Percentiles rank a stretch among this genome's conserved stretches.
phyloP scores from a whole-genome alignment of 1,140 invertebrate species.

The Cotesia glomerata region DNA sequence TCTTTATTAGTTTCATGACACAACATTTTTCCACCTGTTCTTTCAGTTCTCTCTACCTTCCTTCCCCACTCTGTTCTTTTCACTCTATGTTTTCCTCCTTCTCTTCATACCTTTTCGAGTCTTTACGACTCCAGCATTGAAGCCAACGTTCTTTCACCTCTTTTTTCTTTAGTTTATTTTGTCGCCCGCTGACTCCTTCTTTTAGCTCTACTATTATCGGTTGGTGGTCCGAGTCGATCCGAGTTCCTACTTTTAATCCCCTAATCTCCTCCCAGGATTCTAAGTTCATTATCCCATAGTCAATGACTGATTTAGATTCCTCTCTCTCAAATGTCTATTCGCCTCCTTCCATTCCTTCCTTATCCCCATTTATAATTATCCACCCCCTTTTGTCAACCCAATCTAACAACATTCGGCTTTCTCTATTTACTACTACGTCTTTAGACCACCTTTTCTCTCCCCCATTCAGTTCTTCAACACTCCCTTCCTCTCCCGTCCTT shows the following conservation, averaged over 20 bases:
- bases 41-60: no score
- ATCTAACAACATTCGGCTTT: constrained; percentile 8
- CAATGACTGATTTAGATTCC: constrained; percentile 13
- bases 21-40: no score
- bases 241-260: neutral
- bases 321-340: constrained; percentile 19
- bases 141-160: no score
- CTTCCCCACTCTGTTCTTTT: no score
- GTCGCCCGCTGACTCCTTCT: neutral
- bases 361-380: constrained; percentile 25
- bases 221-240: neutral
- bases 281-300: constrained; percentile 10
- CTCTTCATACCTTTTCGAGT: neutral
- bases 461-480: neutral
- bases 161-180: no score
- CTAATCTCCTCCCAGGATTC: neutral
- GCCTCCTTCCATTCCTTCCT: constrained; percentile 22
- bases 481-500: constrained; percentile 8
- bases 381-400: constrained; percentile 21
- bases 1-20: no score
- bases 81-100: no score
- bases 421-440: constrained; percentile 16
- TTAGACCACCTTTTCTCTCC: constrained; percentile 19
- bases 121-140: no score
- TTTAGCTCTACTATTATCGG: neutral